These are phyloP conservation scores for Ganaspis brasiliensis DNA, from an alignment of 2,888 invertebrate genomes.

Conservation along the genomic window DNA sequence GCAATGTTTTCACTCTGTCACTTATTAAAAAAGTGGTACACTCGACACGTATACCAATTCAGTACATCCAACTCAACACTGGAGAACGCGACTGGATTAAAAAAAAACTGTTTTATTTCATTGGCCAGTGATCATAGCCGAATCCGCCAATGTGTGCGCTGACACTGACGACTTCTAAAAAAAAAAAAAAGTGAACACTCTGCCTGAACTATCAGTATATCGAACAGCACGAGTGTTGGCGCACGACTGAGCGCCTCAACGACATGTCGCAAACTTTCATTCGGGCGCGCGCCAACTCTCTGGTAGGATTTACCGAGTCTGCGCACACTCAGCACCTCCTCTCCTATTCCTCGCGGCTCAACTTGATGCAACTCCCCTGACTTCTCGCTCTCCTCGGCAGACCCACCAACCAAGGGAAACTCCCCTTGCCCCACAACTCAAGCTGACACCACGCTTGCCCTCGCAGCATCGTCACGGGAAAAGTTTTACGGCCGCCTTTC, in stretches of 20 bases:
- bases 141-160: conserved; percentile 13
- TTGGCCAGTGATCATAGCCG: conserved; percentile 29
- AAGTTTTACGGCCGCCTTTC: conserved; percentile 66
- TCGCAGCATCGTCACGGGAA: conserved; percentile 59
- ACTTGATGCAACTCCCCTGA: conserved; percentile 76
- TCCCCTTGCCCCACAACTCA: conserved; percentile 80
- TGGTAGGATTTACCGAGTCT: conserved; percentile 66
- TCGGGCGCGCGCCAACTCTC: conserved; percentile 73
- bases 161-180: conserved; percentile 32
- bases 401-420: conserved; percentile 57
- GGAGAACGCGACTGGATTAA: background rate
- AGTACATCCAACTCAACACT: background rate
- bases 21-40: conserved; percentile 32
- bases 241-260: conserved; percentile 78
- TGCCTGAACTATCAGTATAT: conserved; percentile 46
- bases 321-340: conserved; percentile 66
- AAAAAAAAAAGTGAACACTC: conserved; percentile 49
- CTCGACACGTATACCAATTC: conserved; percentile 19
- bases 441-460: conserved; percentile 44
- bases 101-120: conserved; percentile 28
- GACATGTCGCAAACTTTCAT: conserved; percentile 80
- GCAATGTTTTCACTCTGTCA: conserved; percentile 8
- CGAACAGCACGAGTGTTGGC: conserved; percentile 75
- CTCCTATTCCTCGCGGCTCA: conserved; percentile 78
- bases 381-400: conserved; percentile 79